A percentile compares a stretch with the other conserved stretches of the same genome.
phyloP scores from a whole-genome alignment of 2,888 invertebrate species.

The Trachelus tabidus region DNA sequence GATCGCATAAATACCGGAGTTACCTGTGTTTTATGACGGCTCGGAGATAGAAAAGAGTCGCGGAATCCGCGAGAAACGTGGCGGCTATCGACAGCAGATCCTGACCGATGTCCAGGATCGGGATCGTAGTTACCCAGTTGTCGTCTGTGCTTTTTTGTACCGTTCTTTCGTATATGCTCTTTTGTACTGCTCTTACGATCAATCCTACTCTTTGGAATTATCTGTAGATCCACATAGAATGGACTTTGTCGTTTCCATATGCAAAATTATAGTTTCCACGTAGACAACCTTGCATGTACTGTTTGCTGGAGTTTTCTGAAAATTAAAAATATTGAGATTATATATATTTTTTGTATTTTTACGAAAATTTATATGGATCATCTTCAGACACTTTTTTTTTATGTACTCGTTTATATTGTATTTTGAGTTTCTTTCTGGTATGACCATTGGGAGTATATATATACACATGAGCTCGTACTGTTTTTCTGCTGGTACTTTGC shows the following conservation, averaged over 20 bases:
- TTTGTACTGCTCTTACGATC: neutral
- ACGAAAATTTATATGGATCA: too few species aligned
- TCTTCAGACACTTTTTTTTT: neutral
- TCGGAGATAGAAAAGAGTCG: conserved; percentile 31
- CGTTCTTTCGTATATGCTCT: neutral
- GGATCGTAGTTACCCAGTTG: neutral
- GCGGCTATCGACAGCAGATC: conserved; percentile 61
- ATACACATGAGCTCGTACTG: neutral
- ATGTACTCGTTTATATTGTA: neutral
- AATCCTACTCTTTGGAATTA: neutral
- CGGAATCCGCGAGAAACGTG: conserved; percentile 42
- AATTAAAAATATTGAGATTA: neutral
- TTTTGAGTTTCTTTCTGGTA: too few species aligned
- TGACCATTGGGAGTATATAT: too few species aligned
- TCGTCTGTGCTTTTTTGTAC: neutral
- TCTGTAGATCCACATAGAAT: neutral
- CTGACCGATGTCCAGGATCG: conserved; percentile 57
- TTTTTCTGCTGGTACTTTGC: neutral
- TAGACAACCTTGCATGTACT: neutral
- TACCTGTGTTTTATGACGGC: conserved; percentile 64
- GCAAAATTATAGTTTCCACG: neutral
- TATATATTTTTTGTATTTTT: neutral
- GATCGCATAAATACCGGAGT: conserved; percentile 63
- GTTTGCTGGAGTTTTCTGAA: neutral
- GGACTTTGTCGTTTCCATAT: neutral